Evolutionary conservation across 2,113 vertebrate species (phyloP), one percentile per base, ranked within the genome.

Genomic region (Odocoileus virginianus): DNA sequence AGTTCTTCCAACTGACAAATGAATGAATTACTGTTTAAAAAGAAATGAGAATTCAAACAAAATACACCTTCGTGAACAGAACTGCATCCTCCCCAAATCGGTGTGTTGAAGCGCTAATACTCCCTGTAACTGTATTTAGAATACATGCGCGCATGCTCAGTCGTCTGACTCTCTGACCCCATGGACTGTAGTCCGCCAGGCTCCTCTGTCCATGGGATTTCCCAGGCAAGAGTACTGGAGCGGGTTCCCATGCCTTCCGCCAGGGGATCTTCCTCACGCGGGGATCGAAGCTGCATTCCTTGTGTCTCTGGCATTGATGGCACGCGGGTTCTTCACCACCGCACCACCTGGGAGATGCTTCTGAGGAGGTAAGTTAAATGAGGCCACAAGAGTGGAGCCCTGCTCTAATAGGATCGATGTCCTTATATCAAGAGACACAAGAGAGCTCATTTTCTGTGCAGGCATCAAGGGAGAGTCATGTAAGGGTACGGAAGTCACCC

Each of bases 81-180:
- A 58, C 0, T 7, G 30, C 0, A 0, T 47, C 52, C 52, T 83
- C 25, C 15, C 40, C 45, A 83, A 57, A 71, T 47, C 45, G 8
- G 4, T 36, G 23, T 21, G 74, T 11, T 30, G 45, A 64, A 83
- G 78, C 1, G 6, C 43, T 23, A 89, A 30, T 6, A 7, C 28
- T 17, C 25, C 2, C 21, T 50, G 40, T 8, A 30, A 47, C 43
- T 5, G 17, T 25, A 25, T 25, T 67, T 82, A 36, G 15, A 81
- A 36, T 5, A 67, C 33, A n/a, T 0, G 33, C 5, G 2, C 6
- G n/a, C 19, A 2, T 1, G n/a, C 5, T 40, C 67, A 6, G 67
- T 0, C 0, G 0, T 21, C 67, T 23, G n/a, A 40, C 19, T 5
- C n/a, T 23, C n/a, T 6, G n/a, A 71, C 67, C n/a, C 67, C 2